Conservation (phyloP, 2,113 vertebrate species). For the Alligator mississippiensis region DNA sequence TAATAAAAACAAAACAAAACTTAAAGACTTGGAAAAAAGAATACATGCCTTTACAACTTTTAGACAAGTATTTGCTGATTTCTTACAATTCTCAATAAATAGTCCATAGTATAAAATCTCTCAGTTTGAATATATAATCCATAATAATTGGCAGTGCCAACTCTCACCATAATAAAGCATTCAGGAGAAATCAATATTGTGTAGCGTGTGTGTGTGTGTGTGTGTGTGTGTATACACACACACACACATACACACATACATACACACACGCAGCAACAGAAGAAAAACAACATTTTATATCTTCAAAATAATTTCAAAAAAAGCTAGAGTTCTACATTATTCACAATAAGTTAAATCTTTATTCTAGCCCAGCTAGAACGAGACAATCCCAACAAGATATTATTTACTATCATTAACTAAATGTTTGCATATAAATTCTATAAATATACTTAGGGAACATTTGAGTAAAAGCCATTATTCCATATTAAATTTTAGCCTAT, state of each 20-base stretch:
- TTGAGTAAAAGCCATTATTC: constrained; percentile 43
- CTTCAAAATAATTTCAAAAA: constrained; percentile 7
- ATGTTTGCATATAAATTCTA: constrained; percentile 15
- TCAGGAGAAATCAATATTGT: constrained; percentile 17
- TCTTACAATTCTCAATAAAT: constrained; percentile 57
- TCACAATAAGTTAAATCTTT: constrained; percentile 41
- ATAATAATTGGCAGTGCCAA: neutral
- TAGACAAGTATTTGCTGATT: constrained; percentile 8
- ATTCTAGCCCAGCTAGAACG: constrained; percentile 78
- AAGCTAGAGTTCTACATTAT: constrained; percentile 23
- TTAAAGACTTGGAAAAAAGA: constrained; percentile 1
- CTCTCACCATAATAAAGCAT: constrained; percentile 22
- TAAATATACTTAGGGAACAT: constrained; percentile 44
- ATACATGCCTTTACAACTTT: neutral
- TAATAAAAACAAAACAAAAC: constrained; percentile 6
- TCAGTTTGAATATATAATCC: constrained; percentile 7
- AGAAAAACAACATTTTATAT: neutral
- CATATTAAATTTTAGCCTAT: neutral
- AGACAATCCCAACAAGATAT: neutral
- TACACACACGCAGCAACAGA: constrained; percentile 23
- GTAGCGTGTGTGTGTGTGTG: neutral
- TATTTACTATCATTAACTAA: neutral
- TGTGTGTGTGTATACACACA: too few species aligned
- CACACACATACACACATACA: too few species aligned
- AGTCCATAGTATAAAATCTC: constrained; percentile 27